A percentile compares a stretch with the other conserved stretches of the same genome.
phyloP scores from a whole-genome alignment of 2,888 invertebrate species.

The Ganaspis brasiliensis region DNA sequence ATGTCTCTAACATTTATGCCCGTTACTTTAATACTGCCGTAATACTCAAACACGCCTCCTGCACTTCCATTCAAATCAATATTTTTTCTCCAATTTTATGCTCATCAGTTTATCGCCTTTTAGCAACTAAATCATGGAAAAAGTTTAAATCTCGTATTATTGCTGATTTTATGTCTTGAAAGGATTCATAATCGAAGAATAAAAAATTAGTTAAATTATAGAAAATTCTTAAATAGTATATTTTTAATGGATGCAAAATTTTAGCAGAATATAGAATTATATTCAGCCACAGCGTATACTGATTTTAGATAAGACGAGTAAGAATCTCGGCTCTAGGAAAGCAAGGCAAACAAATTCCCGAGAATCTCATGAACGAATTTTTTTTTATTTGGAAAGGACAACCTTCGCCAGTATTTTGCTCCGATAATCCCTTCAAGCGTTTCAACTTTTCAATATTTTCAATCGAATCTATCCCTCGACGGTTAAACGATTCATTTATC shows the following conservation, averaged over 20 bases:
- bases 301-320: constrained; percentile 49
- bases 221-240: constrained; percentile 57
- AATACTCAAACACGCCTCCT: constrained; percentile 10
- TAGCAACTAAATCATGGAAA: not conserved
- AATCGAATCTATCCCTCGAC: not conserved
- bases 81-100: constrained; percentile 5
- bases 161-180: too few species aligned
- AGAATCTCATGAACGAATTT: constrained; percentile 25
- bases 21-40: constrained; percentile 39
- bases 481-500: constrained; percentile 8
- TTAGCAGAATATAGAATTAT: too few species aligned
- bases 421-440: constrained; percentile 31
- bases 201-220: too few species aligned
- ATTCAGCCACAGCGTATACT: constrained; percentile 46
- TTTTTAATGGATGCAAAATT: too few species aligned
- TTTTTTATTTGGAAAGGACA: constrained; percentile 24
- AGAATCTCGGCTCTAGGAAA: constrained; percentile 45
- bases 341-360: constrained; percentile 53
- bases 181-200: too few species aligned
- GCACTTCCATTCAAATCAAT: constrained; percentile 15
- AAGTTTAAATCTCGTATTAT: not conserved
- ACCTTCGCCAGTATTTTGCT: constrained; percentile 1
- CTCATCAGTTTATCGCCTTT: not conserved
- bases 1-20: constrained; percentile 38
- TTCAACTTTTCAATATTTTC: constrained; percentile 30